Base-by-base conservation (phyloP, 2,888 invertebrate genomes). In the Drosophila demipolita region DNA sequence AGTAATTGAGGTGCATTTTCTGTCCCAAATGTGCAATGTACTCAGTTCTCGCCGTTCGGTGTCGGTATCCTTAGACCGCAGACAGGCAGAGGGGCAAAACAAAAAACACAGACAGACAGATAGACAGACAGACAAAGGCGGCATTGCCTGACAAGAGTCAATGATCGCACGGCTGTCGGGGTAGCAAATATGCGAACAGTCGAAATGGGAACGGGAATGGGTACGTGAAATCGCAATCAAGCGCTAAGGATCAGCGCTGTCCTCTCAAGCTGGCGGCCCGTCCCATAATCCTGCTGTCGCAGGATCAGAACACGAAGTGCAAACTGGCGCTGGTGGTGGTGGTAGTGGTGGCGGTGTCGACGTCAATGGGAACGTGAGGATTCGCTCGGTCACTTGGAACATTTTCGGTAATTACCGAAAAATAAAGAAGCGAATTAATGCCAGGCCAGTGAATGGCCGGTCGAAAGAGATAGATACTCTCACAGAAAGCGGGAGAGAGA, bases 331-430 rank as follows among this genome's bases (percentile, higher is more conserved):
- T 45, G 45, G 52, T 32, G 50, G 26, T 17, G 53, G 45, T 33
- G 48, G 38, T n/a, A 52, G 29, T 15, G 53, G 53, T 32, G 53
- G 45, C 29, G 60, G 26, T 23, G 49, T 36, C 35, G 40, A 17
- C 20, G 40, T 23, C 32, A 58, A 38, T 53, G 45, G 35, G 40
- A 50, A 20, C 53, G 60, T 59, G 80, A 73, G 85, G 88, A 87
- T 84, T 87, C 85, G 85, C 82, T 84, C 78, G 79, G 85, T 85
- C 88, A 76, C 59, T 88, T 70, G 78, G 60, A 80, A 80, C 80
- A 82, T 86, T 85, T 86, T 88, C 71, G 86, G 88, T 83, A 86
- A 86, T 86, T 86, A 88, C 88, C 86, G 76, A 80, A 78, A 78
- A 75, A 65, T 73, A 85, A 82, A 84, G 79, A 80, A 87, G 64